A percentile compares a stretch with the other conserved stretches of the same genome.
Conservation (phyloP, 2,888 invertebrate genomes). For the Drosophila prostipennis region DNA sequence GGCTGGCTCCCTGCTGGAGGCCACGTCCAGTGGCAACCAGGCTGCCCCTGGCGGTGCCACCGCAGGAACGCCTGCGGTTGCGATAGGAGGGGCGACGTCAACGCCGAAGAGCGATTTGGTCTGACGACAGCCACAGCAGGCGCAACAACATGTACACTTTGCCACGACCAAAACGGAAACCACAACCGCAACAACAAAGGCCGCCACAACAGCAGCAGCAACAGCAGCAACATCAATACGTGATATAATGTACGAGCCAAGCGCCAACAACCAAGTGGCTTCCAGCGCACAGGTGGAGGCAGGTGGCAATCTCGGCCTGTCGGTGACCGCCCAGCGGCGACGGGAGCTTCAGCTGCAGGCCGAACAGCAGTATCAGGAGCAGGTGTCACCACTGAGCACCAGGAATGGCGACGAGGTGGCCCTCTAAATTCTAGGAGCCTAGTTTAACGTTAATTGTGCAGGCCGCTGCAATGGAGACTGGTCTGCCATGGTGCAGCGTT, state of each 20-base stretch:
- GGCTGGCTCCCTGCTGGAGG: slow-evolving; percentile 83
- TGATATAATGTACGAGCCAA: slow-evolving; percentile 70
- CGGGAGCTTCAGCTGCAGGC: slow-evolving; percentile 72
- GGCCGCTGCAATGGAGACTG: slow-evolving; percentile 48
- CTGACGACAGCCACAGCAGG: slow-evolving; percentile 81
- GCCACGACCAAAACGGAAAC: slow-evolving; percentile 48
- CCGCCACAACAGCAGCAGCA: slow-evolving; percentile 52
- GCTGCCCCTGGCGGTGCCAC: slow-evolving; percentile 53
- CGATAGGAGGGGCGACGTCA: slow-evolving; percentile 44
- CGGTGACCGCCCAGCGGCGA: slow-evolving; percentile 76
- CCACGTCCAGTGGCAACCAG: slow-evolving; percentile 55
- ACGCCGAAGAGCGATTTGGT: slow-evolving; percentile 79
- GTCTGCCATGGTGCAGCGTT: slow-evolving; percentile 50
- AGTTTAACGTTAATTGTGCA: slow-evolving; percentile 31
- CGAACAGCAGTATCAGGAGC: slow-evolving; percentile 69
- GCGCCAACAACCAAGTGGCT: slow-evolving; percentile 57
- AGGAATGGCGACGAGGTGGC: slow-evolving; percentile 81
- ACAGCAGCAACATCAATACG: slow-evolving; percentile 60
- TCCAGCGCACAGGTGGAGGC: slow-evolving; percentile 34
- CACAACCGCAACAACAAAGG: slow-evolving; percentile 36
- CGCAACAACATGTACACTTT: slow-evolving; percentile 49
- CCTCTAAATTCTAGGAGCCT: slow-evolving; percentile 57
- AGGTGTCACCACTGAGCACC: slow-evolving; percentile 62
- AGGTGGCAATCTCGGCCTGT: slow-evolving; percentile 29
- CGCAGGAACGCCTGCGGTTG: slow-evolving; percentile 37